A percentile compares a stretch with the other conserved stretches of the same genome.
Evolutionary conservation across 2,888 invertebrate genomes (phyloP).

Genomic region (Scelioninae gen. 1): DNA sequence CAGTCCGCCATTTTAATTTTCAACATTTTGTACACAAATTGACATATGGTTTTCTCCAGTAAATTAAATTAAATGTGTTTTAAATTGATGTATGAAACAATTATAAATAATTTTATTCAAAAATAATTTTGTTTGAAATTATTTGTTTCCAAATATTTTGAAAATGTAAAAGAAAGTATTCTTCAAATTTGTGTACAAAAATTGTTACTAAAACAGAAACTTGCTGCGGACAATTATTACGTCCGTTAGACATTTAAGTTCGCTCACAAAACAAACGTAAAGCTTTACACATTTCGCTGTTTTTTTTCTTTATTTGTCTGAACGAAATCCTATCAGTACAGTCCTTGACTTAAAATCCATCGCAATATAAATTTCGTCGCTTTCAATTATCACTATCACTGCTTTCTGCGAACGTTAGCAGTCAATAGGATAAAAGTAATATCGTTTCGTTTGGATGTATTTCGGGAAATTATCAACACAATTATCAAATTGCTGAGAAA

Average conservation of each 20-base stretch:
- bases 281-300: slow-evolving; percentile 46
- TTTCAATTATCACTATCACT: slow-evolving; percentile 44
- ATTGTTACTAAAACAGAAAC: neutral
- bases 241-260: slow-evolving; percentile 51
- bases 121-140: too few species aligned
- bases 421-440: slow-evolving; percentile 29
- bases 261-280: slow-evolving; percentile 34
- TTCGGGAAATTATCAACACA: slow-evolving; percentile 48
- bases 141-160: too few species aligned
- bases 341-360: slow-evolving; percentile 56
- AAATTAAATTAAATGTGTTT: too few species aligned
- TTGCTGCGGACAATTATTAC: slow-evolving; percentile 51
- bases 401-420: slow-evolving; percentile 9
- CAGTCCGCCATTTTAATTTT: slow-evolving; percentile 53
- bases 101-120: too few species aligned
- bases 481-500: slow-evolving; percentile 43
- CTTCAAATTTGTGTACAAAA: slow-evolving; percentile 21
- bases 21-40: slow-evolving; percentile 37
- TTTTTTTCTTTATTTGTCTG: slow-evolving; percentile 40
- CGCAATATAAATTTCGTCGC: slow-evolving; percentile 48
- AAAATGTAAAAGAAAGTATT: neutral
- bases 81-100: too few species aligned
- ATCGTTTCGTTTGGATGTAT: slow-evolving; percentile 23
- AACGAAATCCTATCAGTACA: slow-evolving; percentile 54
- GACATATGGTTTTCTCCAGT: neutral